These are phyloP conservation scores for Bombus waltoni DNA, from an alignment of 1,140 invertebrate species.

Conservation along the genomic window DNA sequence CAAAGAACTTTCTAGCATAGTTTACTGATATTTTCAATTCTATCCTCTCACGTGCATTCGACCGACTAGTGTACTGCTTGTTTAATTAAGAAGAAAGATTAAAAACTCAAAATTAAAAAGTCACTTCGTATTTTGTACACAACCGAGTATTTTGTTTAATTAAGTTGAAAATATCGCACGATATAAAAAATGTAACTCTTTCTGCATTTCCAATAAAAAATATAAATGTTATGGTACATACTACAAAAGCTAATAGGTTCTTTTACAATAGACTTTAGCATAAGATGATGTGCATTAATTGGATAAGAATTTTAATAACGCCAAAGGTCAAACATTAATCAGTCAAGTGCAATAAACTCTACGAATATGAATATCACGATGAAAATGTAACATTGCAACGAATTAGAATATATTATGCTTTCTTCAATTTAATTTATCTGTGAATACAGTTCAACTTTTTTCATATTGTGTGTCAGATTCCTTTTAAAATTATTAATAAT, in stretches of 20 bases:
- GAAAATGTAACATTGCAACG: not conserved
- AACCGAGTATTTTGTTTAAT: not conserved
- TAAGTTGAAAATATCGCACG: not conserved
- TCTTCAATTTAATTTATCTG: not conserved
- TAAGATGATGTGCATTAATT: not conserved
- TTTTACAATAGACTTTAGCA: not conserved
- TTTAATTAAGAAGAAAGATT: not conserved
- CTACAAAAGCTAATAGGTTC: not conserved
- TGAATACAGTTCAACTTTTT: too few species aligned
- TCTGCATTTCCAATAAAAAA: not conserved
- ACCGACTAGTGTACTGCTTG: too few species aligned
- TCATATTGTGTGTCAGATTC: not conserved
- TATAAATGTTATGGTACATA: not conserved
- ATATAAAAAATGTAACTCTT: not conserved
- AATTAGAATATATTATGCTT: too few species aligned
- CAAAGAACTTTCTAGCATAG: conserved; percentile 27
- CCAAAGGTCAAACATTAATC: not conserved
- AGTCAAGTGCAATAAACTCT: not conserved
- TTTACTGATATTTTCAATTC: conserved; percentile 8
- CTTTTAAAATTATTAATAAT: not conserved
- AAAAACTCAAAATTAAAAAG: not conserved
- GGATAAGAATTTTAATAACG: not conserved
- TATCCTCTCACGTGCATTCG: too few species aligned
- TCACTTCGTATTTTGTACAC: too few species aligned
- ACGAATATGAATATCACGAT: not conserved